Conservation (phyloP, 2,888 invertebrate genomes). For the Chloroclystis v-ata region DNA sequence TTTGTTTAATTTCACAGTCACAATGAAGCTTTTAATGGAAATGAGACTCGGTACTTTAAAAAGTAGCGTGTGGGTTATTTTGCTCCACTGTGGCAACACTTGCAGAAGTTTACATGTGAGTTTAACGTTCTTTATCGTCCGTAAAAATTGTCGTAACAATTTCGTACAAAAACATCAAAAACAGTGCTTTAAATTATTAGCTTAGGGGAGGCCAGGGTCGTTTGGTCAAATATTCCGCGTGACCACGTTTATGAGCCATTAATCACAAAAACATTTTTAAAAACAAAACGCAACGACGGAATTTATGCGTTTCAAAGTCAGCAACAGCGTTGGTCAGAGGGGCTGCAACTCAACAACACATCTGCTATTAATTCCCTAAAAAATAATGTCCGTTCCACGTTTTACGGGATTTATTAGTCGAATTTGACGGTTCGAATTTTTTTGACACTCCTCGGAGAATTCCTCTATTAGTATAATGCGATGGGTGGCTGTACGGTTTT, state of each 20-base stretch:
- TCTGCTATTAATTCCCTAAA: conserved; percentile 72
- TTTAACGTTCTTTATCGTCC: conserved; percentile 16
- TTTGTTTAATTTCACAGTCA: conserved; percentile 23
- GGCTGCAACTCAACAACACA: conserved; percentile 69
- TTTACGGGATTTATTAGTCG: conserved; percentile 69
- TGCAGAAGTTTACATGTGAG: conserved; percentile 13
- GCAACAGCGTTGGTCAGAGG: conserved; percentile 50
- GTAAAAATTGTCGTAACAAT: conserved; percentile 18
- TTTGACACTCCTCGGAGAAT: conserved; percentile 57
- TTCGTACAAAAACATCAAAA: conserved; percentile 13
- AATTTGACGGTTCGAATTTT: conserved; percentile 68
- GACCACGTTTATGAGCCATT: conserved; percentile 68
- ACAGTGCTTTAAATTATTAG: conserved; percentile 21
- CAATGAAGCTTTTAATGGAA: conserved; percentile 18
- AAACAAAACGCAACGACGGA: conserved; percentile 60
- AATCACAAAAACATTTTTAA: conserved; percentile 68
- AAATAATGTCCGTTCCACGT: conserved; percentile 64
- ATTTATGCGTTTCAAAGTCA: conserved; percentile 74
- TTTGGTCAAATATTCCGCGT: conserved; percentile 46
- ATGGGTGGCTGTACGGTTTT: conserved; percentile 77
- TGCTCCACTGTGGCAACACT: conserved; percentile 6
- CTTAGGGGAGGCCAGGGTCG: conserved; percentile 23
- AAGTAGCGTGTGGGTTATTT: conserved; percentile 11
- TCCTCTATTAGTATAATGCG: conserved; percentile 78
- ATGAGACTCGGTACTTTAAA: conserved; percentile 17